Percentiles rank a stretch among this genome's conserved stretches.
Conservation (phyloP, 2,113 vertebrate genomes). For the Speoplatyrhinus poulsoni region DNA sequence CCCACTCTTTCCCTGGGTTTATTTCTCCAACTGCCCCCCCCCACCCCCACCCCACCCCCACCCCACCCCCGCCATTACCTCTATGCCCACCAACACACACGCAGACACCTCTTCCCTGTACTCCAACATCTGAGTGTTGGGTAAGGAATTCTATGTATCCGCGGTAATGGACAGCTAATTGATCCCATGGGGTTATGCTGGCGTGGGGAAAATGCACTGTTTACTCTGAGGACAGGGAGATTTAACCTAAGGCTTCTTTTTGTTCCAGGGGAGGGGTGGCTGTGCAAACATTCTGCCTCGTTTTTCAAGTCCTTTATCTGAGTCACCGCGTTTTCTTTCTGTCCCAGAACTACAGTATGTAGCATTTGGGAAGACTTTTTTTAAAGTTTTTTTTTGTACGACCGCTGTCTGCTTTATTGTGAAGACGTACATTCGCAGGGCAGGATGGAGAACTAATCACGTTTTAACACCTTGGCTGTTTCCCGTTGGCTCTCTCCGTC, state of each 20-base stretch:
- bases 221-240: slow-evolving; percentile 60
- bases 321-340: no score
- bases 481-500: slow-evolving; percentile 32
- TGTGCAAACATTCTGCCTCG: background rate
- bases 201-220: slow-evolving; percentile 46
- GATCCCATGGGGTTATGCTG: slow-evolving; percentile 54
- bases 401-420: no score
- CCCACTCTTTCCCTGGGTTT: background rate
- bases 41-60: background rate
- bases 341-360: slow-evolving; percentile 7
- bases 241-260: slow-evolving; percentile 41
- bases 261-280: no score
- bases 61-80: background rate
- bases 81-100: slow-evolving; percentile 17
- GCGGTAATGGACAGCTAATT: slow-evolving; percentile 65
- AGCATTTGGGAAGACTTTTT: no score
- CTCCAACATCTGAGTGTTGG: slow-evolving; percentile 45
- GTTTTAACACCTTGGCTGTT: slow-evolving; percentile 72
- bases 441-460: slow-evolving; percentile 74
- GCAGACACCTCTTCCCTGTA: background rate
- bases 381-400: no score
- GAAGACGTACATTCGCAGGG: slow-evolving; percentile 15
- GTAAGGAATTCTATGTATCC: slow-evolving; percentile 53
- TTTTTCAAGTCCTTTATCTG: slow-evolving; percentile 38
- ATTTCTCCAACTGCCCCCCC: background rate